These are phyloP conservation scores for Drosophila bocki DNA, from an alignment of 1,140 invertebrate species.

Conservation along the genomic window DNA sequence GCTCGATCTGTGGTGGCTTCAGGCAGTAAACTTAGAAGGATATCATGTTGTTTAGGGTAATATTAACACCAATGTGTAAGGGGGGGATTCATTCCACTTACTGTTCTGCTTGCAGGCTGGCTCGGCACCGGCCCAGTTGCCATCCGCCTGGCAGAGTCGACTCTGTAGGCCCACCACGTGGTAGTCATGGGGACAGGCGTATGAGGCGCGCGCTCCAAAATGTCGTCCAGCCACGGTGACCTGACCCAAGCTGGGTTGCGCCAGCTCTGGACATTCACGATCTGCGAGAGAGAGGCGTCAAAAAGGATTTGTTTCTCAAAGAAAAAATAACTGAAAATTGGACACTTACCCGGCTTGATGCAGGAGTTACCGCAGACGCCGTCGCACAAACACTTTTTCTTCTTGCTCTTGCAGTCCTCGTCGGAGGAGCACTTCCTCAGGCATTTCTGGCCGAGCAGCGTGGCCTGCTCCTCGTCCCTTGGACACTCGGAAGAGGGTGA, in stretches of 20 bases:
- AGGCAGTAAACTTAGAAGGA: constrained; percentile 92
- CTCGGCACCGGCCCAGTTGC: constrained; percentile 94
- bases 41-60: not conserved
- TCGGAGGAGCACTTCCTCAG: constrained; percentile 96
- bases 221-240: constrained; percentile 90
- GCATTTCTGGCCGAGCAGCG: constrained; percentile 91
- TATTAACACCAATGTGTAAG: no score
- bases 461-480: constrained; percentile 90
- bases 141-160: constrained; percentile 95
- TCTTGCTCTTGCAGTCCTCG: constrained; percentile 98
- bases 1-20: constrained; percentile 93
- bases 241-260: constrained; percentile 89
- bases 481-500: constrained; percentile 93
- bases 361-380: constrained; percentile 98
- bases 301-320: no score
- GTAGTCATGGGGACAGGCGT: constrained; percentile 94
- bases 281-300: constrained; percentile 86
- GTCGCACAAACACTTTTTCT: constrained; percentile 98
- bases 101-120: constrained; percentile 96
- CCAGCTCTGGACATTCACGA: constrained; percentile 92
- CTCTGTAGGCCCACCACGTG: constrained; percentile 94
- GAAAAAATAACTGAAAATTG: not conserved
- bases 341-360: constrained; percentile 92
- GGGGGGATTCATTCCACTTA: constrained; percentile 77
- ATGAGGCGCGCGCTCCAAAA: constrained; percentile 91